Evolutionary conservation across 2,797 vertebrate species (phyloP), one percentile per base, ranked within the genome.

Genomic region (Enteromius afrohamiltoni): DNA sequence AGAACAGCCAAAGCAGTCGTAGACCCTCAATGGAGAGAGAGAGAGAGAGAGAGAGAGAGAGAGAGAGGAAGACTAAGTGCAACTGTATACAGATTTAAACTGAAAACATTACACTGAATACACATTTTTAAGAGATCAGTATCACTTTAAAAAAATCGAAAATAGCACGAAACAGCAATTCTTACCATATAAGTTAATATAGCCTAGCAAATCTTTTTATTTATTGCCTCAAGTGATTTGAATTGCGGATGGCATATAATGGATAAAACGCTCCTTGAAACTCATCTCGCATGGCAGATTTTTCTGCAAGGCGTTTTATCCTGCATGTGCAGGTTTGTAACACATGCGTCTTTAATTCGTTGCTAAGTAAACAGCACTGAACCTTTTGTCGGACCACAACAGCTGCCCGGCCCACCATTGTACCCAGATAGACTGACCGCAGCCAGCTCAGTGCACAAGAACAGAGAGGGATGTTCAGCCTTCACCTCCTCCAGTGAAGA

Each of bases 391-490:
- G 90, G 77, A 85, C 89, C 88, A 90, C 91, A 91, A 93, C 95
- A 97, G 96, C 96, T 97, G 96, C 94, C 96, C 95, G 90, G 94
- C 95, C 94, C 94, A 93, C 94, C 86, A 95, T 97, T 97, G 95
- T 97, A 91, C 88, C n/a, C 88, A 89, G 90, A 88, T 93, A 95
- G 95, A 95, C 94, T 96, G 94, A 95, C 95, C 95, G 94, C 93
- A 93, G 92, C 95, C 95, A 95, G 93, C 92, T 95, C 95, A 93
- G 89, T 95, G 96, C 96, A 95, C 94, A 96, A 96, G 95, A 95
- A 95, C 95, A 95, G 94, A 96, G 90, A 83, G 93, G 95, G 94
- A 94, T 93, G 92, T 95, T 96, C 94, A 95, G 95, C 94, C 92
- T 92, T 88, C 91, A 89, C 91, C 92, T 93, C 88, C 93, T 90